Base-by-base conservation (phyloP, 1,140 invertebrate species). In the Elymnias hypermnestra region DNA sequence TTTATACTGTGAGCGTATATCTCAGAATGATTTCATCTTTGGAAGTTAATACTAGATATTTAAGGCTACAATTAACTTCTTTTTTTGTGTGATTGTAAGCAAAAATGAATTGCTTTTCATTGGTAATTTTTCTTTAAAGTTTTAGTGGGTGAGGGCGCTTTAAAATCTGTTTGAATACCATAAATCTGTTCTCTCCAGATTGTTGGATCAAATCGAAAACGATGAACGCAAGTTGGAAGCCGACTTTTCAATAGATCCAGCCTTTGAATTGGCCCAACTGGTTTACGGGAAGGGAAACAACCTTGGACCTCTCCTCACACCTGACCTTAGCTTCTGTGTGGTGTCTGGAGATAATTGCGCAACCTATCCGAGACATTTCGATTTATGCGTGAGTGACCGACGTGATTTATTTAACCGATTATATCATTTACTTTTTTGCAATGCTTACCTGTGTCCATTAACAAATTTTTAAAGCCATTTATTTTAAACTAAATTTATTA, bases 231-330 rank as follows among this genome's bases (percentile, higher is more conserved):
- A 65, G 14, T 18, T 75, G 5, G 73, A 82, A 29, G 78, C 69
- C 0, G 92, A 95, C 61, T 97, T 97, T 78, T 91, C 92, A 15
- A 96, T 97, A 48, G 95, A 97, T 83, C 89, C 91, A 7, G 89
- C 92, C 8, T 93, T 94, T 77, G 95, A 97, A 87, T 83, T 97
- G 55, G 91, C 94, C 0, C 87, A 75, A 35, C 56, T 83, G 2
- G 61, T 85, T 1, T 83, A 81, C 36, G 76, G 76, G 0, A 45
- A 48, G 5, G 49, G n/a, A 0, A 35, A 47, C 0, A 50, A 56
- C 6, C 70, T 66, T 1, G 78, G 78, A 6, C 81, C 78, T 0
- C 37, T 83, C 23, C 64, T 85, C 2, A 79, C 72, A 0, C 62
- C 74, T 0, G 75, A 85, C n/a, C 46, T 74, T 21, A 77, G 89